Evolutionary conservation across 2,888 invertebrate species (phyloP), one percentile per base, ranked within the genome.

Genomic region (Prenolepis imparis): DNA sequence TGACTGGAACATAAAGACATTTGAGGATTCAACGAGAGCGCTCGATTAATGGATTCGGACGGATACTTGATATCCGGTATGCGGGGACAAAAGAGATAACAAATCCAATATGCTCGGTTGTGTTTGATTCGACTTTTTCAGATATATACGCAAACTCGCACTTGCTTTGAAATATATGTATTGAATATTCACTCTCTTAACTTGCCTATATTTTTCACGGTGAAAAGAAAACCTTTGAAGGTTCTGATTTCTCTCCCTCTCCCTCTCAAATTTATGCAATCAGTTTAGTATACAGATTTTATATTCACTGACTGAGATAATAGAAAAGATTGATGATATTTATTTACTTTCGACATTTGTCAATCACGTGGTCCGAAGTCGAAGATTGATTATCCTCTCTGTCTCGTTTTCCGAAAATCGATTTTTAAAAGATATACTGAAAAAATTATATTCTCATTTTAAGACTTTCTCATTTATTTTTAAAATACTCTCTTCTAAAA

Each of bases 361-460:
- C 73, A 73, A 59, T 48, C 74, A 32, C 32, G 18, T 57, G 39
- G 8, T 52, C 32, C 18, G 11, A 24, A 48, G 15, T 18, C 39
- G 55, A 68, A 57, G 15, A 78, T 78, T 68, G 59, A 78, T 78
- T 18, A 36, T 36, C n/a, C n/a, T n/a, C n/a, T 5, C 9, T 72
- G 73, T 61, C 24, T 72, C 59, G 41, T 24, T 36, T 18, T 72
- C 21, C 44, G 32, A 36, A 44, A 5, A 59, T 80, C 36, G 44
- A 72, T 80, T n/a, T 32, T n/a, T 48, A n/a, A 24, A 41, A n/a
- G 66, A 41, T 2, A 3, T 5, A 36, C 36, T 36, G 36, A 3
- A 36, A 36, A 36, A 36, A 36, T 36, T 36, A 4, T 36, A 36
- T 36, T 36, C 32, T 36, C 36, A 36, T 36, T 36, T 36, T 36